Conservation (phyloP, 2,797 vertebrate genomes). For the Centropyge bicolor region DNA sequence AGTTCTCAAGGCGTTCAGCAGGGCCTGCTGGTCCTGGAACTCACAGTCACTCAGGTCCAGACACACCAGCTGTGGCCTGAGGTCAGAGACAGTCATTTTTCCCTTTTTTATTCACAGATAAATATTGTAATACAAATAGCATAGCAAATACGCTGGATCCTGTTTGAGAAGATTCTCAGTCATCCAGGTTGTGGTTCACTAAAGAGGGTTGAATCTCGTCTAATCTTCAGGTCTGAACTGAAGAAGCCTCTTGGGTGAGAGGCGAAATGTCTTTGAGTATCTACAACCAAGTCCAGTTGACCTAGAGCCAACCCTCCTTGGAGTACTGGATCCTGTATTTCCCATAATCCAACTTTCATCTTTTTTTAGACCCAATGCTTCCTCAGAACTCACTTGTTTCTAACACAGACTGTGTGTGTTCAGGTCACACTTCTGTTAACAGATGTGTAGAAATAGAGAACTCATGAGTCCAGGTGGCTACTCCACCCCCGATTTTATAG, state of each 20-base stretch:
- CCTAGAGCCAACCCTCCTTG: too few relatives aligned
- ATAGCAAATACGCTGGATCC: background rate
- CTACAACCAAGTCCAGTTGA: too few relatives aligned
- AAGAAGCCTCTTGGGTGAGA: too few relatives aligned
- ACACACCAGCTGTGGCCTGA: conserved; percentile 90
- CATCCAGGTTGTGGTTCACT: too few relatives aligned
- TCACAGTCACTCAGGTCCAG: conserved; percentile 91
- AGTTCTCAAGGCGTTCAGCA: conserved; percentile 78
- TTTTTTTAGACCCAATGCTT: background rate
- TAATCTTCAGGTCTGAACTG: too few relatives aligned
- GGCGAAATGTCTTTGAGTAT: too few relatives aligned
- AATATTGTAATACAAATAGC: background rate
- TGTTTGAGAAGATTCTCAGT: too few relatives aligned
- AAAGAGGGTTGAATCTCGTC: too few relatives aligned
- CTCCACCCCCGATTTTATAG: background rate
- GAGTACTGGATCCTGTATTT: background rate
- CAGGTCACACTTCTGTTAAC: background rate
- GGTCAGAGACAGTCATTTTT: conserved; percentile 22
- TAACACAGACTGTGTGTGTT: background rate
- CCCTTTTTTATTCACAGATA: background rate
- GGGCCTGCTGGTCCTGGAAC: conserved; percentile 80
- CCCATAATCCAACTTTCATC: background rate
- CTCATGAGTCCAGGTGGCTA: background rate
- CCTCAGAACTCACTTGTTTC: background rate
- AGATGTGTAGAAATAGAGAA: background rate